Base-by-base conservation (phyloP, 1,140 invertebrate genomes). In the Scylla paramamosain region DNA sequence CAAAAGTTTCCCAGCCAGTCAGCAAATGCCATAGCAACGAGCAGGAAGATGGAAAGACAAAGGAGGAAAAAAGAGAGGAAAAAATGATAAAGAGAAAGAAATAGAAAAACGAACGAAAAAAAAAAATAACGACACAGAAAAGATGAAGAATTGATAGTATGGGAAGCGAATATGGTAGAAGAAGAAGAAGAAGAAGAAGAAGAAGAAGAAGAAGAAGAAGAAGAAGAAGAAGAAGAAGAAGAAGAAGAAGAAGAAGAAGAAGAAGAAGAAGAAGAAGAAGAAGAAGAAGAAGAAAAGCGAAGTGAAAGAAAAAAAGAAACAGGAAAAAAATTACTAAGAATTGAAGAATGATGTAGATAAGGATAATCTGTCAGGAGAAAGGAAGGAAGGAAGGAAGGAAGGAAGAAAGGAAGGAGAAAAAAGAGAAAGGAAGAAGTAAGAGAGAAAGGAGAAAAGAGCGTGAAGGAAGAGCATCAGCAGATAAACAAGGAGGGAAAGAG, bases 361-460 rank as follows among this genome's bases (percentile, higher is more conserved):
- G 32, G n/a, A 39, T 7, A 20, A 31, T 31, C 7, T 14, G 32
- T 31, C 7, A 45, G 87, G n/a, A 32, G n/a, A 31, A 0, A 32
- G 14, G 91, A 82, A 28, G 59, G 29, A 39, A 82, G 77, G 91
- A 92, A 14, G 91, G 29, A 67, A 20, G 91, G 67, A 32, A 32
- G 29, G 91, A 82, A 67, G 28, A 1, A 82, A 25, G 59, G 28
- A 32, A 39, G 32, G 25, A 14, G 12, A 1, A 45, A 45, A 6
- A 31, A 86, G n/a, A 16, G 12, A 39, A n/a, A 86, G 83, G 25
- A 14, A n/a, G 25, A 77, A 28, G 90, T 12, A 20, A 39, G 87
- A 89, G 87, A 89, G 87, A 89, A 4, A 39, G 87, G 25, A 89
- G 39, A 84, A 25, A 31, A 84, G 4, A 6, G 83, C 6, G 25